These are phyloP conservation scores for Ptychodera flava DNA, from an alignment of 35 echinoderm and acorn worm species.

Conservation along the genomic window DNA sequence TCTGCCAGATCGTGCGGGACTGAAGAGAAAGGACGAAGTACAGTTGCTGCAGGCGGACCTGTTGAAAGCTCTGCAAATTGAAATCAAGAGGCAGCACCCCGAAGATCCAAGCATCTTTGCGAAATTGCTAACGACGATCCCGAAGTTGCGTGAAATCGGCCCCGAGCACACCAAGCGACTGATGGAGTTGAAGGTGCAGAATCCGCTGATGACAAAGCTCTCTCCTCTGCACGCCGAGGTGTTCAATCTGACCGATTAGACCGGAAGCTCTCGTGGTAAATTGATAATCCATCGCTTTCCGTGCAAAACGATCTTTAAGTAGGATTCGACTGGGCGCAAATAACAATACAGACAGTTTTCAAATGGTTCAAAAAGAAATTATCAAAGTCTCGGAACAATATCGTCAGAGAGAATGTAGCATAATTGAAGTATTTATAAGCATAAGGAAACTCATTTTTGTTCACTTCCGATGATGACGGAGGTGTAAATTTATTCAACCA, in stretches of 20 bases:
- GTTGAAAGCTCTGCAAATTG: conserved; percentile 71
- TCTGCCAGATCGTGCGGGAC: conserved; percentile 91
- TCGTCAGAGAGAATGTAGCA: too few relatives aligned
- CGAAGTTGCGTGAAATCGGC: conserved; percentile 87
- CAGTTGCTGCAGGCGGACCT: conserved; percentile 68
- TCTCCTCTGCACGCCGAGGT: conserved; percentile 91
- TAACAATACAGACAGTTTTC: too few relatives aligned
- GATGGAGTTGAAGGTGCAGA: conserved; percentile 90
- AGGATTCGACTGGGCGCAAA: too few relatives aligned
- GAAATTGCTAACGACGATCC: conserved; percentile 89
- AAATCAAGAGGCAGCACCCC: conserved; percentile 70
- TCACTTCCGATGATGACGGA: too few relatives aligned
- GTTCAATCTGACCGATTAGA: conserved; percentile 69
- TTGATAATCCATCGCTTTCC: too few relatives aligned
- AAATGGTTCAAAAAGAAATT: too few relatives aligned
- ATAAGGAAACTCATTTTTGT: too few relatives aligned
- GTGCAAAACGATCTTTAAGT: too few relatives aligned
- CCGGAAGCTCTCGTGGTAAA: too few relatives aligned
- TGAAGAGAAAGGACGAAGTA: conserved; percentile 73
- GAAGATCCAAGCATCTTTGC: conserved; percentile 80
- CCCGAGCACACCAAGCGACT: conserved; percentile 87
- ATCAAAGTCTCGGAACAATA: too few relatives aligned
- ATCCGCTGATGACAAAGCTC: conserved; percentile 55
- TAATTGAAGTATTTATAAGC: too few relatives aligned
- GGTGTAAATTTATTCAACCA: too few relatives aligned